Evolutionary conservation across 2,888 invertebrate genomes (phyloP).

Genomic region (Lochmaea capreae): DNA sequence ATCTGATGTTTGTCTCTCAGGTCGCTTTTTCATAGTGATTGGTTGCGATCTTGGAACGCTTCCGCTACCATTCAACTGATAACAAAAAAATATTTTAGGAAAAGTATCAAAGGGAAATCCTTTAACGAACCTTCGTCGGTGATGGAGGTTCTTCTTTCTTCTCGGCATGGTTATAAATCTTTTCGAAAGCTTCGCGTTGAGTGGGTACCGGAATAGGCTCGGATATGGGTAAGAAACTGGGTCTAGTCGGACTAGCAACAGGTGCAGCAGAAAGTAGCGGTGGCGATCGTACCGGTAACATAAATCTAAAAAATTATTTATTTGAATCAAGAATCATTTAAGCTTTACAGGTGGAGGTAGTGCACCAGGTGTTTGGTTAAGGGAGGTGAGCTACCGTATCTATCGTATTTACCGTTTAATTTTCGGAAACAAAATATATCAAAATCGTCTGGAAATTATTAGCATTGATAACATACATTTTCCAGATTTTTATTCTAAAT

Average conservation of each 20-base stretch:
- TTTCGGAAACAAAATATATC: too few relatives aligned
- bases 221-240: constrained; percentile 76
- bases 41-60: constrained; percentile 85
- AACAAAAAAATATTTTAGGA: not conserved
- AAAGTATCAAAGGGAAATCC: not conserved
- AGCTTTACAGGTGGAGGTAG: too few relatives aligned
- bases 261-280: constrained; percentile 46
- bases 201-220: constrained; percentile 84
- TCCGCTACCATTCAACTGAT: constrained; percentile 41
- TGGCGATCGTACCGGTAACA: constrained; percentile 45
- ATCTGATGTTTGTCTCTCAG: constrained; percentile 80
- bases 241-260: constrained; percentile 73
- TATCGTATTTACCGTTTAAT: too few relatives aligned
- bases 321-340: too few relatives aligned
- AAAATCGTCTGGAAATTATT: too few relatives aligned
- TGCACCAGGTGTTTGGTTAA: too few relatives aligned
- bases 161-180: constrained; percentile 60
- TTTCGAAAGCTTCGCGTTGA: constrained; percentile 69
- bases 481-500: too few relatives aligned
- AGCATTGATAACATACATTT: too few relatives aligned
- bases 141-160: constrained; percentile 48
- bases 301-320: constrained; percentile 42
- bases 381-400: too few relatives aligned
- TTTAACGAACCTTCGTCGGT: constrained; percentile 39
- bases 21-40: constrained; percentile 83